Base-by-base conservation (phyloP, 2,888 invertebrate genomes). In the Oligia strigilis region DNA sequence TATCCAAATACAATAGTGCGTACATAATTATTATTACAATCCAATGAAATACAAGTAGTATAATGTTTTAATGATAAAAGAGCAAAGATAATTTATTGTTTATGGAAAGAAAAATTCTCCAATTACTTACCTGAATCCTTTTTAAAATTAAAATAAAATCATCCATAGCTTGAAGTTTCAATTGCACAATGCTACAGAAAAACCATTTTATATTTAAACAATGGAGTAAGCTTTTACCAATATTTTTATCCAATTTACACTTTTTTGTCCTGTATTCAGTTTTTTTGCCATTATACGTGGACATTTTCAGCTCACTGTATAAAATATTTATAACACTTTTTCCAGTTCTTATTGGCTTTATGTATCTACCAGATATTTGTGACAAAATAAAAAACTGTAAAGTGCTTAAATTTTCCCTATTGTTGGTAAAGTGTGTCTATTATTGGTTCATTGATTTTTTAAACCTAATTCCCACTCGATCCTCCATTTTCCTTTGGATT, bases 141-240 rank as follows among this genome's bases (percentile, higher is more conserved):
- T 84, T 80, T 52, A 60, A 78, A 77, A 82, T 77, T 40, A 81
- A 83, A 86, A 66, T 66, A 71, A 75, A 80, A 71, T 70, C 62
- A 73, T 77, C 74, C 77, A 73, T 72, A 79, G 62, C 49, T 19
- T 78, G 66, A 76, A 78, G 58, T 85, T 80, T 77, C 76, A 87
- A 82, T 78, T 83, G 58, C n/a, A 77, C 60, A 84, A 75, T 77
- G 72, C 62, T 62, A 60, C 79, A 72, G 77, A 60, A 80, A 81
- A 77, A 66, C 64, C 17, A 69, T 88, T 77, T 70, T 73, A 72
- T 75, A 67, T 80, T 80, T 76, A 75, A 82, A 87, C 87, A 87
- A 89, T 80, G 73, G 76, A 82, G 77, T 79, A 72, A 81, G 72
- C 67, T 77, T 84, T 78, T 66, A 49, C 71, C 69, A 74, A 74